Conservation (phyloP, 2,797 vertebrate species). For the Pseudocheirus occidentalis region DNA sequence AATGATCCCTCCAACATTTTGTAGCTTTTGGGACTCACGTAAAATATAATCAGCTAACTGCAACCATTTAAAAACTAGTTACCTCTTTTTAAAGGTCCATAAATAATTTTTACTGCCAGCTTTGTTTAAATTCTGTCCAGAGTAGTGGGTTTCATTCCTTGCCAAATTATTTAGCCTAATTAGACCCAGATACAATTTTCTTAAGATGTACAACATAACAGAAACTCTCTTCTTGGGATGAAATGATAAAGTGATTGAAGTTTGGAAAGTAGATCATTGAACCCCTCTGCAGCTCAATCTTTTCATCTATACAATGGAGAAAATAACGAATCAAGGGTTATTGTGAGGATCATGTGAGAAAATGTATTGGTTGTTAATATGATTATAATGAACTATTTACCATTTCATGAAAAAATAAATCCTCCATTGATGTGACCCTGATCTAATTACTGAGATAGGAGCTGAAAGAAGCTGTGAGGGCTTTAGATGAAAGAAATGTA, state of each 20-base stretch:
- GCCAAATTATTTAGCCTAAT: not conserved
- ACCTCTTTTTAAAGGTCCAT: not conserved
- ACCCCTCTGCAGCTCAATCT: not conserved
- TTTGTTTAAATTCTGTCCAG: not conserved
- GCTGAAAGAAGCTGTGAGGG: not conserved
- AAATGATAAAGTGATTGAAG: not conserved
- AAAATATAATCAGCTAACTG: not conserved
- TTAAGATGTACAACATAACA: not conserved
- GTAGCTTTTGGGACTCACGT: not conserved
- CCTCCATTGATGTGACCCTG: not conserved
- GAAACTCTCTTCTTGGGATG: not conserved
- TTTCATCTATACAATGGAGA: not conserved
- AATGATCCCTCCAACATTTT: not conserved
- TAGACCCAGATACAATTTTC: not conserved
- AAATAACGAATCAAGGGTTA: not conserved
- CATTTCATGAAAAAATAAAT: not conserved
- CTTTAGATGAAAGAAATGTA: not conserved
- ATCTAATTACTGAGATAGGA: not conserved
- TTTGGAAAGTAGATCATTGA: not conserved
- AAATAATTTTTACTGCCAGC: not conserved
- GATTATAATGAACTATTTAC: not conserved
- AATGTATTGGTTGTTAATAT: not conserved
- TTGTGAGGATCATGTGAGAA: not conserved
- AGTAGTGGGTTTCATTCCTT: not conserved
- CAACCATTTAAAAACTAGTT: not conserved